phyloP scores from a whole-genome alignment of 2,797 vertebrate genomes.

The Myotis myotis region DNA sequence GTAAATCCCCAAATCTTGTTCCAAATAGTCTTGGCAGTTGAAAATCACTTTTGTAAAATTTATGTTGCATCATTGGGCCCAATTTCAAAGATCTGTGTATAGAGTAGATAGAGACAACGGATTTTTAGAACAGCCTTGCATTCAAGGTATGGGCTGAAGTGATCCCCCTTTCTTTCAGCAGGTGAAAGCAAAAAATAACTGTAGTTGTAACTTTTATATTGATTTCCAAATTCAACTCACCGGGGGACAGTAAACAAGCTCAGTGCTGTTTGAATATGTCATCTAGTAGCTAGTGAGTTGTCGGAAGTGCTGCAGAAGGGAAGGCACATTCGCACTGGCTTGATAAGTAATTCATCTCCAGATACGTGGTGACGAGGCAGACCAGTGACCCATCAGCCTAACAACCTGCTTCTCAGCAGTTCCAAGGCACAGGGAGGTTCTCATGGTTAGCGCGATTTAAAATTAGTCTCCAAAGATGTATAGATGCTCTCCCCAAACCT shows the following conservation, averaged over 20 bases:
- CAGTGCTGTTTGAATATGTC: constrained; percentile 30
- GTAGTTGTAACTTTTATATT: constrained; percentile 41
- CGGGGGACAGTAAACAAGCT: not conserved
- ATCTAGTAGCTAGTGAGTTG: constrained; percentile 11
- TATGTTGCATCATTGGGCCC: not conserved
- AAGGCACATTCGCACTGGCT: not conserved
- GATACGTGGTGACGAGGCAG: not conserved
- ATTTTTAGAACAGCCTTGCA: constrained; percentile 43
- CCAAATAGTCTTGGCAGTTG: not conserved
- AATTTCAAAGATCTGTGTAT: constrained; percentile 54
- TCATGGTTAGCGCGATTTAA: not conserved
- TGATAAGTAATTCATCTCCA: not conserved
- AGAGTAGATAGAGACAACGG: not conserved
- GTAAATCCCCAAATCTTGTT: not conserved
- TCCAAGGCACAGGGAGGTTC: not conserved
- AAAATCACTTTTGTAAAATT: constrained; percentile 40
- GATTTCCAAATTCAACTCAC: constrained; percentile 37
- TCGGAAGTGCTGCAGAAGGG: not conserved
- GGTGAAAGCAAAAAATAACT: constrained; percentile 59
- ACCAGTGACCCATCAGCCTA: not conserved
- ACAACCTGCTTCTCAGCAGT: not conserved
- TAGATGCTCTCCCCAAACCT: not conserved
- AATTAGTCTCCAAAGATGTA: not conserved
- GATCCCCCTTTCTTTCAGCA: constrained; percentile 53
- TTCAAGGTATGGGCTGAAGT: constrained; percentile 30